phyloP scores from a whole-genome alignment of 2,888 invertebrate species.

The Tetranychus truncatus region DNA sequence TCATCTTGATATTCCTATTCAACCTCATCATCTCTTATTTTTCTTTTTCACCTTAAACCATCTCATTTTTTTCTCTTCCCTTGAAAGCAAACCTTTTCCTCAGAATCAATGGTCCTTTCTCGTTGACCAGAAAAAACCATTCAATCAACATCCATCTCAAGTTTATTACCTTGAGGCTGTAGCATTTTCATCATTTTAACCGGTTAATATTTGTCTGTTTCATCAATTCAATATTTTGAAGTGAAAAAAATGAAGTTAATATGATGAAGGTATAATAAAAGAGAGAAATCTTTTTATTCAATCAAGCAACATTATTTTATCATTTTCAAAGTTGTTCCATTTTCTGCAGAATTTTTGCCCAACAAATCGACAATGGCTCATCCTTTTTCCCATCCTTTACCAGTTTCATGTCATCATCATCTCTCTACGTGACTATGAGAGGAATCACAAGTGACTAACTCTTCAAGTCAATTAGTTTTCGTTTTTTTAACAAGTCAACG shows the following conservation, averaged over 20 bases:
- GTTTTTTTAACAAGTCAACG: too few species aligned
- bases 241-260: not conserved
- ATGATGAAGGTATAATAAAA: not conserved
- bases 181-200: not conserved
- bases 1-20: slow-evolving; percentile 6
- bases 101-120: not conserved
- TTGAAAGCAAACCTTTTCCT: not conserved
- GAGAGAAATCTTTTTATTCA: not conserved
- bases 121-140: not conserved
- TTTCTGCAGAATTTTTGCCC: not conserved
- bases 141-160: not conserved
- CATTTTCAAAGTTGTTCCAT: not conserved
- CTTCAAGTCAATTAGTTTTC: too few species aligned
- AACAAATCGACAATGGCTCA: not conserved
- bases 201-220: not conserved
- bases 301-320: not conserved
- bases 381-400: not conserved
- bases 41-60: not conserved
- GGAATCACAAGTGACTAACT: too few species aligned
- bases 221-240: not conserved
- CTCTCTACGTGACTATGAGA: too few species aligned
- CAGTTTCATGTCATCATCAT: too few species aligned
- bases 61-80: not conserved
- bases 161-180: not conserved
- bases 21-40: not conserved